Evolutionary conservation across 2,888 invertebrate species (phyloP).

Genomic region (Cataglyphis albicans): DNA sequence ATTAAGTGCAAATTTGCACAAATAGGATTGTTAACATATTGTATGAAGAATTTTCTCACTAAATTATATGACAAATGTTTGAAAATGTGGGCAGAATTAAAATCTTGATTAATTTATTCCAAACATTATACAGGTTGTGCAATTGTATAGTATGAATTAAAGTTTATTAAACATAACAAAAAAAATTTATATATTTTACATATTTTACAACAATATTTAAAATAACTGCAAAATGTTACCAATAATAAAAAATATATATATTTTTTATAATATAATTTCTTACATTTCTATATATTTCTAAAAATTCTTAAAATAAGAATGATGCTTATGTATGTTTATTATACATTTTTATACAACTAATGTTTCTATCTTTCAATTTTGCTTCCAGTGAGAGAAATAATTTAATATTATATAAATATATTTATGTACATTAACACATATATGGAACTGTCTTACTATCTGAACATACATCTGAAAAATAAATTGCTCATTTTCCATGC

Average conservation of each 20-base stretch:
- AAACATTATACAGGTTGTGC: not conserved
- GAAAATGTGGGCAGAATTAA: not conserved
- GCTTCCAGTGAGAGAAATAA: not conserved
- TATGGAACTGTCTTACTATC: not conserved
- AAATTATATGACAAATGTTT: not conserved
- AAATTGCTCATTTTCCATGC: not conserved
- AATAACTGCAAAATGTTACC: not conserved
- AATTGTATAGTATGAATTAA: not conserved
- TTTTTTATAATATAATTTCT: constrained; percentile 21
- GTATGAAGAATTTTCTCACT: not conserved
- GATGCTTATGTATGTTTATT: not conserved
- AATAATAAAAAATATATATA: not conserved
- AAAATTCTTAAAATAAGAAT: not conserved
- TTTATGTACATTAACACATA: not conserved
- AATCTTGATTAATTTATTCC: not conserved
- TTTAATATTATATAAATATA: not conserved
- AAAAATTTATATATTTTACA: not conserved
- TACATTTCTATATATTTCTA: not conserved
- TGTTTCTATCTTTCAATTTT: constrained; percentile 1
- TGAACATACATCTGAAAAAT: not conserved
- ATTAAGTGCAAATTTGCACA: not conserved
- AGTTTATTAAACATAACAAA: not conserved
- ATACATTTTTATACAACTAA: not conserved
- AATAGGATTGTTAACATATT: not conserved
- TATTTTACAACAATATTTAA: not conserved